A percentile compares a stretch with the other conserved stretches of the same genome.
Conservation (phyloP, 2,113 vertebrate species). For the Haemorhous mexicanus region DNA sequence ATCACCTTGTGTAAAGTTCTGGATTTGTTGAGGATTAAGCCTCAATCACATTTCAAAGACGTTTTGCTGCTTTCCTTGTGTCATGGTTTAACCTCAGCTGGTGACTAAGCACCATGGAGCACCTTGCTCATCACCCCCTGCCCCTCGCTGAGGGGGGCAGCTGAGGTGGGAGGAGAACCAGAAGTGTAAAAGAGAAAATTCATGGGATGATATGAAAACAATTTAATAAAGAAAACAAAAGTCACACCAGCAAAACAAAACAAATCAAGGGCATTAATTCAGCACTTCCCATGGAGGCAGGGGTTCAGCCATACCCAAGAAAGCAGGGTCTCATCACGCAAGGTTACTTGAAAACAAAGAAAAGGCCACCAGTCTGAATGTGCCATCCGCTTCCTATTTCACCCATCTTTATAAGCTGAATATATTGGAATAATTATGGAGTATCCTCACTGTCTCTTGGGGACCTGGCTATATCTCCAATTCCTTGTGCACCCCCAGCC, state of each 20-base stretch:
- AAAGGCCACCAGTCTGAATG: not conserved
- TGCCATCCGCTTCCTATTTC: not conserved
- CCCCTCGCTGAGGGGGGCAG: not conserved
- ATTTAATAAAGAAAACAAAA: not conserved
- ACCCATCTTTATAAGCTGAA: not conserved
- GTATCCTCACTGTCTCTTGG: not conserved
- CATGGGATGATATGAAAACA: not conserved
- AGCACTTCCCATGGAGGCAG: fast-evolving
- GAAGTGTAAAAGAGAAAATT: not conserved
- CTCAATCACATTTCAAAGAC: not conserved
- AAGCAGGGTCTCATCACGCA: fast-evolving
- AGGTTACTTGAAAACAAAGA: not conserved
- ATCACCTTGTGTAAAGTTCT: not conserved
- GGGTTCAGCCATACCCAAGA: not conserved
- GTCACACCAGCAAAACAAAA: not conserved
- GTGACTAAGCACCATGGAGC: not conserved
- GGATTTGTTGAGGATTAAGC: not conserved
- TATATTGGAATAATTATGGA: not conserved
- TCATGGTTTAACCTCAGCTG: not conserved
- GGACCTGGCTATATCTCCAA: not conserved
- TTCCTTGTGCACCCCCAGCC: not conserved
- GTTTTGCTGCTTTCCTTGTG: not conserved
- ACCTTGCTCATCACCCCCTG: not conserved
- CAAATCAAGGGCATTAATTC: not conserved
- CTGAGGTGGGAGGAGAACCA: not conserved